Percentiles rank a stretch among this genome's conserved stretches.
Evolutionary conservation across 2,888 invertebrate species (phyloP).

Genomic region (Eurytoma adleriae): DNA sequence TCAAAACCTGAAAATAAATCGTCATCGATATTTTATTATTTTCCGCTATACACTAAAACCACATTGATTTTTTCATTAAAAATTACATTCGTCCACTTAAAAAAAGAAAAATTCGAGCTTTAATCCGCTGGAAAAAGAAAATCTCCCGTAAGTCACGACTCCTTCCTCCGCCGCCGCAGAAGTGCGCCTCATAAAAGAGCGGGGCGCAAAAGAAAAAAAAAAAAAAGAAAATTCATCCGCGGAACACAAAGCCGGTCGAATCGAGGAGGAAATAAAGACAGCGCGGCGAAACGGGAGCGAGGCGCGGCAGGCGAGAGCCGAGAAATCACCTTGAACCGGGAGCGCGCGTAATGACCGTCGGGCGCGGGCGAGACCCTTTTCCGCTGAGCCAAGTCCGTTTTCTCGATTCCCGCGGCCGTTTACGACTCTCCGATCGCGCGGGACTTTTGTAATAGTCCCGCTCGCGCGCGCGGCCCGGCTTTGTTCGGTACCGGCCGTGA

Average conservation of each 20-base stretch:
- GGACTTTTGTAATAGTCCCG: constrained; percentile 41
- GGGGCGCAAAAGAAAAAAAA: background rate
- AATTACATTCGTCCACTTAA: too few species aligned
- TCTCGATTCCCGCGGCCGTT: constrained; percentile 58
- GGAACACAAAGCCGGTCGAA: background rate
- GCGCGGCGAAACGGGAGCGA: background rate
- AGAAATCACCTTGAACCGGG: constrained; percentile 32
- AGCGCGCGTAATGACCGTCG: constrained; percentile 26
- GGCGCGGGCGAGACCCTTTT: constrained; percentile 6
- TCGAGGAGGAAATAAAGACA: background rate
- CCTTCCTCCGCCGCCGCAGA: background rate
- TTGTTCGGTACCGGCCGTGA: background rate
- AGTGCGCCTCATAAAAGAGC: constrained; percentile 12
- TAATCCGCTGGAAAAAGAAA: background rate
- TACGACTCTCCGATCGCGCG: constrained; percentile 60
- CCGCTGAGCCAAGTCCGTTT: constrained; percentile 51
- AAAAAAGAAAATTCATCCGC: constrained; percentile 4
- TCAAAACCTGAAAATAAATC: too few species aligned
- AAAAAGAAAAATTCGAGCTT: too few species aligned
- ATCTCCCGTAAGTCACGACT: background rate
- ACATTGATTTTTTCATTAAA: too few species aligned
- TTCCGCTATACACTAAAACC: too few species aligned
- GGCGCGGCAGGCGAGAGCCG: background rate
- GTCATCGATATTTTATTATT: too few species aligned
- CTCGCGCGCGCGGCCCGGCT: background rate